Base-by-base conservation (phyloP, 2,113 vertebrate species). In the Pseudois nayaur region DNA sequence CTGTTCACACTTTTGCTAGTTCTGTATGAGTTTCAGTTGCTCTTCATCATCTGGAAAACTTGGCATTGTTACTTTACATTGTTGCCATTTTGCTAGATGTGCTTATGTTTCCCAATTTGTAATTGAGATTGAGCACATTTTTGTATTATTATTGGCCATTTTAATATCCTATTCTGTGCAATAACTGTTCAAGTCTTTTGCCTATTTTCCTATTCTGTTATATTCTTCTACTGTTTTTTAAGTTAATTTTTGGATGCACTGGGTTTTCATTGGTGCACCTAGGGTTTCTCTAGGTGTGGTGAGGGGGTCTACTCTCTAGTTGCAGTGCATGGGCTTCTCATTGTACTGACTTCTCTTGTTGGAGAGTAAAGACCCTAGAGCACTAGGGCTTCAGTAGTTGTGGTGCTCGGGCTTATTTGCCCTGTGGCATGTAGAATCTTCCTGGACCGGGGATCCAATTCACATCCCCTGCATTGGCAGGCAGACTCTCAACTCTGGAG, bases 141-240 rank as follows among this genome's bases (percentile, higher is more conserved):
- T 45, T 79, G 21, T 60, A 45, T 74, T 52, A 62, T 89, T 87
- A 11, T 79, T 59, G 15, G 19, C 33, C 15, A 71, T 50, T 89
- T 92, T 86, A 57, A 55, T 57, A 55, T 64, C 16, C 36, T 81
- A 45, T 85, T 84, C 82, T 94, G 12, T 94, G 29, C 19, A 85
- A 17, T 67, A 84, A 62, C 9, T 94, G 1, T 71, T 85, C 25
- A 45, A 50, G 25, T 52, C 5, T 85, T 21, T 25, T 89, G 19
- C 43, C 57, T 94, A 17, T 60, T 85, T 91, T 81, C 50, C 84
- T 59, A 52, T 89, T 89, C 40, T 93, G n/a, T 85, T 40, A 8
- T 82, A 23, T 59, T 88, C 31, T 33, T 94, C 54, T 48, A 43
- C 74, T 87, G 31, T 6, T 92, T 76, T 76, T 76, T 4, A 43